Evolutionary conservation across 2,797 vertebrate species (phyloP), one percentile per base, ranked within the genome.

Genomic region (Gallinago solitaria): DNA sequence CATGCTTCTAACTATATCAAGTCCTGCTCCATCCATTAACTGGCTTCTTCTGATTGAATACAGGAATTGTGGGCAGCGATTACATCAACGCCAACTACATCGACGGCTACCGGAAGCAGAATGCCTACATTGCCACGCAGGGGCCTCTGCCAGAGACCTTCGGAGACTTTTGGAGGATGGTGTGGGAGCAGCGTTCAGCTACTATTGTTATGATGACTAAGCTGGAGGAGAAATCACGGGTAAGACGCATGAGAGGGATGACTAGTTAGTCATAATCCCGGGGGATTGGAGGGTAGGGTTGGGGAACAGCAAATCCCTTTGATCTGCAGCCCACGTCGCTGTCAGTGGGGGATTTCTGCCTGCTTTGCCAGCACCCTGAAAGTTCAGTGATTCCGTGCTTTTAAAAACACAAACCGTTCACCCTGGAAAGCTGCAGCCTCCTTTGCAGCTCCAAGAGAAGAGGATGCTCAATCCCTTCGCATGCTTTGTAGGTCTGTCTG

Each of bases 31-130:
- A 1, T 15, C 5, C 54, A 7, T 84, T 93, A 20, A 94, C 67
- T 63, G 16, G 32, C 33, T 43, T 30, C 37, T 64, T 32, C 54
- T 30, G 9, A 2, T 95, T 35, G 2, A 30, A 14, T 51, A 0
- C 89, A 99, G 99, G 99, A 48, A 99, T 99, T 32, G 98, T 99
- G 70, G 99, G 99, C 74, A 99, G 99, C 0, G 99, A 99, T 93
- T 99, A 99, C 95, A 99, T 99, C 95, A 99, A 99, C 0, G 98
- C 99, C 97, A 99, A 99, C 98, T 99, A 99, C 96, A 99, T 99
- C 2, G 99, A 99, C 1, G 99, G 99, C 94, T 99, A 99, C 97
- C 98, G 99, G 91, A 99, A 99, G 98, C 99, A 99, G 98, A 99
- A 99, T 2, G 99, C 99, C 4, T 99, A 99, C 98, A 99, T 99